Evolutionary conservation across 2,888 invertebrate species (phyloP).

Genomic region (Scaptomyza flava): DNA sequence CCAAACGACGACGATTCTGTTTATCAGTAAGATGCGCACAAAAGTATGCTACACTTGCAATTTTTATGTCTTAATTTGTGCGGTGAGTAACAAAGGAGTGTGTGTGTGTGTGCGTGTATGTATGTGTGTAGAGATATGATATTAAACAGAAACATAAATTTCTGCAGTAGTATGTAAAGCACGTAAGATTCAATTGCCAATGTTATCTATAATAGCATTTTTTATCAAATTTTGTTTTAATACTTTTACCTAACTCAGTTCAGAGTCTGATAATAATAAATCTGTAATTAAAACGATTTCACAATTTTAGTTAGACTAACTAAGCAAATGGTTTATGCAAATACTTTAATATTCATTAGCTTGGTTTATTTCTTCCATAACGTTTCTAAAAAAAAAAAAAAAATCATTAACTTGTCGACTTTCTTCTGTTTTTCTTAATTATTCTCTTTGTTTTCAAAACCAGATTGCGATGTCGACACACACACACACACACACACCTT

Average conservation of each 20-base stretch:
- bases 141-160: constrained; percentile 66
- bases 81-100: neutral
- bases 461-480: constrained; percentile 5
- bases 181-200: constrained; percentile 33
- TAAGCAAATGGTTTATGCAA: too few species aligned
- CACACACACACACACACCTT: constrained; percentile 35
- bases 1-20: constrained; percentile 25
- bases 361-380: neutral
- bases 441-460: constrained; percentile 18
- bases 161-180: constrained; percentile 41
- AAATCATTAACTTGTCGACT: constrained; percentile 26
- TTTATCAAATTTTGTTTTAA: constrained; percentile 1
- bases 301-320: too few species aligned
- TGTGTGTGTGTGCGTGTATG: constrained; percentile 7
- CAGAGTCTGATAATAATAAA: too few species aligned
- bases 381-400: constrained; percentile 14
- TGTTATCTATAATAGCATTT: constrained; percentile 1
- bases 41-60: constrained; percentile 49
- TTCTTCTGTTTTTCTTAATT: constrained; percentile 18
- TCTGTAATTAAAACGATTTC: too few species aligned
- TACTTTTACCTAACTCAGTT: too few species aligned
- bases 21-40: constrained; percentile 55
- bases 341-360: too few species aligned
- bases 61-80: neutral
- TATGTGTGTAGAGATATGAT: constrained; percentile 44